Percentiles rank a stretch among this genome's conserved stretches.
Evolutionary conservation across 2,113 vertebrate genomes (phyloP).

Genomic region (Oplegnathus fasciatus): DNA sequence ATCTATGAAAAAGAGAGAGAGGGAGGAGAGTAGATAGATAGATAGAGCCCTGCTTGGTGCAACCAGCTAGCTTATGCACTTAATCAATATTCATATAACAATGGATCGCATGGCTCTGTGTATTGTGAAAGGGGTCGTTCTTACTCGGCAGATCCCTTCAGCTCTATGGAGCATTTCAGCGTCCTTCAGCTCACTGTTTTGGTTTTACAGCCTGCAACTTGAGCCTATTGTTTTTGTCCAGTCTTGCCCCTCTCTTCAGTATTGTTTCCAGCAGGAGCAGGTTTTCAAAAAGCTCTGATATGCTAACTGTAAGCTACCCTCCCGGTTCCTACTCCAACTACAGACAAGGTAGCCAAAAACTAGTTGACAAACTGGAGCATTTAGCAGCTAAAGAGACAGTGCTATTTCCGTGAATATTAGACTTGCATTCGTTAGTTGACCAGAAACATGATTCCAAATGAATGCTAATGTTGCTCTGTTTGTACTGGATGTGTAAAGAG

Average conservation of each 20-base stretch:
- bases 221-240: not conserved
- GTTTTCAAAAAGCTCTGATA: not conserved
- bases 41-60: not conserved
- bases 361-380: not conserved
- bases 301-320: not conserved
- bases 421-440: not conserved
- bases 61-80: not conserved
- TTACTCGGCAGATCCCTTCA: not conserved
- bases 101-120: not conserved
- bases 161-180: not conserved
- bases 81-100: not conserved
- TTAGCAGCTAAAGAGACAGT: not conserved
- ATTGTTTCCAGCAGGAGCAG: not conserved
- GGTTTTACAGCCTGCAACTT: not conserved
- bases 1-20: constrained; percentile 10
- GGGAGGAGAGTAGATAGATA: not conserved
- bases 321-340: not conserved
- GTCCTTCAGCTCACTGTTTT: not conserved
- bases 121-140: not conserved
- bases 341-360: not conserved
- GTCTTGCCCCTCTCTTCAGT: not conserved
- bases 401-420: not conserved
- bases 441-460: not conserved
- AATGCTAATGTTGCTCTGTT: not conserved
- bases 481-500: not conserved